phyloP scores from a whole-genome alignment of 2,797 vertebrate genomes.

The Poeciliopsis paucimaculata region DNA sequence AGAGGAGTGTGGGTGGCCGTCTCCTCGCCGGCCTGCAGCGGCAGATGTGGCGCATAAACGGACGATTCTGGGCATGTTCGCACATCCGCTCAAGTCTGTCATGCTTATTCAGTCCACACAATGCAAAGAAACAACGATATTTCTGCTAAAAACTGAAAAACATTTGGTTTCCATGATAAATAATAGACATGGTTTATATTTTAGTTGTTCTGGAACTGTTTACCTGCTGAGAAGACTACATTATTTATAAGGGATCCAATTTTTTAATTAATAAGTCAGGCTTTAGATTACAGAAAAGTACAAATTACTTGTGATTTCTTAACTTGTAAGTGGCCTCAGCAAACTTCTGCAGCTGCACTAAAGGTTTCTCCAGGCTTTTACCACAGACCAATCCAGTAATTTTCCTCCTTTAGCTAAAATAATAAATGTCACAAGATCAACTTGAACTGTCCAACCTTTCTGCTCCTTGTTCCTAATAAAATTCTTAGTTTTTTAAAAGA shows the following conservation, averaged over 20 bases:
- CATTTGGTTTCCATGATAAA: not conserved
- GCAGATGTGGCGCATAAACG: constrained; percentile 56
- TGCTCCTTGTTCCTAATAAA: not conserved
- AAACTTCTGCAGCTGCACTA: not conserved
- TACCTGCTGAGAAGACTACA: not conserved
- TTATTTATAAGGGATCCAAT: not conserved
- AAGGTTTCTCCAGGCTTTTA: not conserved
- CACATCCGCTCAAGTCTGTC: constrained; percentile 15
- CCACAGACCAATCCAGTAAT: not conserved
- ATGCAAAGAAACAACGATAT: not conserved
- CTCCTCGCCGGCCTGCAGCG: constrained; percentile 15
- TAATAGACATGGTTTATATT: not conserved
- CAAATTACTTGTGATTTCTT: not conserved
- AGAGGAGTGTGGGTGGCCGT: constrained; percentile 41
- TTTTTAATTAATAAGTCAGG: not conserved
- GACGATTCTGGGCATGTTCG: constrained; percentile 51
- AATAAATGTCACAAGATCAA: not conserved
- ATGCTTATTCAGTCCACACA: not conserved
- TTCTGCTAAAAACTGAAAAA: not conserved
- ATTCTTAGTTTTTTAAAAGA: not conserved
- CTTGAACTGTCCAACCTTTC: not conserved
- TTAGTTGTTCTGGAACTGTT: not conserved
- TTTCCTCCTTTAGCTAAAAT: not conserved
- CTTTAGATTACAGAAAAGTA: not conserved
- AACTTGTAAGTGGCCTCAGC: not conserved